phyloP scores from a whole-genome alignment of 1,140 invertebrate genomes.

The Brachionus rubens region DNA sequence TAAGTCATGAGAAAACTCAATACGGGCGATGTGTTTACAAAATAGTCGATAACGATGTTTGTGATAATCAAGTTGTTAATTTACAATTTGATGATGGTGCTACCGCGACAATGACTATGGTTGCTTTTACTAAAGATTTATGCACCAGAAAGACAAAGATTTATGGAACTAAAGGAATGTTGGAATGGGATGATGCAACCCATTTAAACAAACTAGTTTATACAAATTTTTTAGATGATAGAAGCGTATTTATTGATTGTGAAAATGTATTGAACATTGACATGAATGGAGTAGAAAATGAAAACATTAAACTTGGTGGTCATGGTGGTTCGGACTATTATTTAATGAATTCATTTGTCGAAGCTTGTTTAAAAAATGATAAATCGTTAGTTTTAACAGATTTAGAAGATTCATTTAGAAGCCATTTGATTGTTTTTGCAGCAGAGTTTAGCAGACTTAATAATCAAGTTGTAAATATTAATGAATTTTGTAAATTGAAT shows the following conservation, averaged over 20 bases:
- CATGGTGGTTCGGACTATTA: constrained; percentile 60
- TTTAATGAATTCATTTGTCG: constrained; percentile 57
- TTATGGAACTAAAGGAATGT: constrained; percentile 50
- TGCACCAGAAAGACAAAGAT: constrained; percentile 54
- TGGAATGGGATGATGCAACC: constrained; percentile 50
- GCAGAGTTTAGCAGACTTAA: constrained; percentile 55
- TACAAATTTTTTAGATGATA: constrained; percentile 51
- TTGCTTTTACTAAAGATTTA: constrained; percentile 60
- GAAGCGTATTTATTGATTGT: constrained; percentile 47
- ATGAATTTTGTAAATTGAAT: constrained; percentile 41
- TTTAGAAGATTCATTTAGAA: constrained; percentile 53
- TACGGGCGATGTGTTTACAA: constrained; percentile 61
- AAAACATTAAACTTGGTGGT: constrained; percentile 49
- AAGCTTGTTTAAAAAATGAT: constrained; percentile 51
- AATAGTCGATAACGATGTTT: constrained; percentile 61
- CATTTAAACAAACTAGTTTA: constrained; percentile 48
- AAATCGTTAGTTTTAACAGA: constrained; percentile 50
- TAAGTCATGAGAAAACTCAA: constrained; percentile 53
- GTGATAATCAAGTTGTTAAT: constrained; percentile 61
- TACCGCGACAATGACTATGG: constrained; percentile 60
- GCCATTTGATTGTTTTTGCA: constrained; percentile 56
- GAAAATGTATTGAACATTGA: constrained; percentile 5
- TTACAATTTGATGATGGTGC: constrained; percentile 61
- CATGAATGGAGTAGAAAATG: not conserved
- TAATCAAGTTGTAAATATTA: constrained; percentile 51